Conservation (phyloP, 2,797 vertebrate genomes). For the Myotis myotis region DNA sequence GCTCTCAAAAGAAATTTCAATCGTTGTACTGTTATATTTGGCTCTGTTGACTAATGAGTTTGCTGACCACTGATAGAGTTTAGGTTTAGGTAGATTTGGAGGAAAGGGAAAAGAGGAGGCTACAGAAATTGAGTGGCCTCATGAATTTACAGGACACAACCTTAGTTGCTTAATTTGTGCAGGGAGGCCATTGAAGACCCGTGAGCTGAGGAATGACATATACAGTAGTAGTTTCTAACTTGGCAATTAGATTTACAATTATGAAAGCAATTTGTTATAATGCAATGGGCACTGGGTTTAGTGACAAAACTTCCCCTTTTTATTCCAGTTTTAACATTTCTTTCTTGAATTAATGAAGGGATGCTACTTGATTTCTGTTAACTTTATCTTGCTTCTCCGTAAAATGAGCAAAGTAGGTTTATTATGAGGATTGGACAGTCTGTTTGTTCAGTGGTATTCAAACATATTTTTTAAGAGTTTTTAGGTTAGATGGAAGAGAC, state of each 20-base stretch:
- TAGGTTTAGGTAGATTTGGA: neutral
- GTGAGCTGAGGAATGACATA: neutral
- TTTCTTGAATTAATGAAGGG: slow-evolving; percentile 47
- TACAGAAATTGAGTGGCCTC: neutral
- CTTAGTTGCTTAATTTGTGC: neutral
- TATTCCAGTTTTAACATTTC: slow-evolving; percentile 12
- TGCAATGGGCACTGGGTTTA: neutral
- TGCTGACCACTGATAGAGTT: neutral
- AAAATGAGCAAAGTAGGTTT: neutral
- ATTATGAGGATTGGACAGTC: neutral
- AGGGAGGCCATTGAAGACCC: neutral
- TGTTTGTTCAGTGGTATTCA: neutral
- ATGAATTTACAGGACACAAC: neutral
- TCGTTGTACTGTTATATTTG: too few species aligned
- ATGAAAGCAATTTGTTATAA: slow-evolving; percentile 34
- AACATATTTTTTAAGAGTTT: neutral
- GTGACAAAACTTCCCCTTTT: neutral
- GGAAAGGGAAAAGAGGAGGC: neutral
- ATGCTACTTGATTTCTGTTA: slow-evolving; percentile 26
- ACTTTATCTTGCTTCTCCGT: neutral
- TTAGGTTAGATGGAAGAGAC: neutral
- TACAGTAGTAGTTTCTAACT: neutral
- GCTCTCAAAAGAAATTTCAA: too few species aligned
- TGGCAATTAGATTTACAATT: slow-evolving; percentile 12
- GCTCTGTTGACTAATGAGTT: too few species aligned